Base-by-base conservation (phyloP, 2,888 invertebrate genomes). In the Allolobophora icterica region DNA sequence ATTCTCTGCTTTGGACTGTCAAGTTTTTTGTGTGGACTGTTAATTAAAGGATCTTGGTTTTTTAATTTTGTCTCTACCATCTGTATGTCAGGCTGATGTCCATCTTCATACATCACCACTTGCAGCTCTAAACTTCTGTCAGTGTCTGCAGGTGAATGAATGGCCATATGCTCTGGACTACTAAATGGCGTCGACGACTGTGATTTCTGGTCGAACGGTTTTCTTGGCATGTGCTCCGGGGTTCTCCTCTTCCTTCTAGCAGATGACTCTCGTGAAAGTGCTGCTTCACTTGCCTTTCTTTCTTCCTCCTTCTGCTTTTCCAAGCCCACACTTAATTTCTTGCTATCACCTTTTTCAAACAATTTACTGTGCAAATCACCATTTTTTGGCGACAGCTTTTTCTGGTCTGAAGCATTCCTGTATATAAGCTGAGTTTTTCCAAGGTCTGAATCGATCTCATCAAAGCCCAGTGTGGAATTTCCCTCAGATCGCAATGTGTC, bases 401-500 rank as follows among this genome's bases (percentile, higher is more conserved):
- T 52, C 52, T 24, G 52, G 52, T 52, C 52, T 24, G 24, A 52
- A 0, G 42, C 17, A 42, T 42, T 17, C 42, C 42, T 52, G 71
- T n/a, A n/a, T n/a, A 71, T 30, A n/a, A 71, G 30, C 17, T 71
- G 71, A 71, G 71, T 71, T 71, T 71, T 71, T 30, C 71, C 71
- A n/a, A 71, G 71, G 30, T 30, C 30, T 71, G 34, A 33, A 87
- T 87, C 87, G 8, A 87, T 35, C 24, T 87, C 87, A 17, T 87
- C 87, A 38, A 87, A 35, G 38, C 87, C 87, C 11, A 87, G 33
- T 8, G 87, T 35, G 19, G 87, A 35, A 38, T 8, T 87, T 17
- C 38, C 87, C 24, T 87, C 87, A 34, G 87, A 87, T 38, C 87
- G 87, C 19, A 87, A 87, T 35, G 87, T 35, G 87, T 87, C 34